A percentile compares a stretch with the other conserved stretches of the same genome.
phyloP scores from a whole-genome alignment of 1,140 invertebrate species.

The Berghia stephanieae region DNA sequence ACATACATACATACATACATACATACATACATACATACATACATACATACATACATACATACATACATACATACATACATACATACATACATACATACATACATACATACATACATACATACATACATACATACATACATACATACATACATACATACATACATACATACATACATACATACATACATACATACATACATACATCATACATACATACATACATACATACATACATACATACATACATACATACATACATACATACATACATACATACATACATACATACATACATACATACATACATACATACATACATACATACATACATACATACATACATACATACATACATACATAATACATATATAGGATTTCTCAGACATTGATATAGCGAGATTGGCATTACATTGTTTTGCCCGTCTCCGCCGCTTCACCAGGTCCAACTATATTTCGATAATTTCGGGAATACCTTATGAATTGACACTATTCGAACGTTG shows the following conservation, averaged over 20 bases:
- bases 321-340: not conserved
- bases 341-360: not conserved
- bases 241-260: not conserved
- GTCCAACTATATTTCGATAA: too few relatives aligned
- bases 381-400: too few relatives aligned
- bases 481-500: too few relatives aligned
- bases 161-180: slow-evolving; percentile 9
- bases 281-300: not conserved
- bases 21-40: slow-evolving; percentile 9
- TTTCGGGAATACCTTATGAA: too few relatives aligned
- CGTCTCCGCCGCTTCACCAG: too few relatives aligned
- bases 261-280: not conserved
- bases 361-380: too few relatives aligned
- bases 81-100: slow-evolving; percentile 9
- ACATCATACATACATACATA: not conserved
- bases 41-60: not conserved
- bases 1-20: too few relatives aligned
- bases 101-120: slow-evolving; percentile 3
- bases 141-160: too few relatives aligned
- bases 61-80: not conserved
- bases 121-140: not conserved
- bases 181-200: too few relatives aligned
- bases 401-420: too few relatives aligned
- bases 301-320: not conserved
- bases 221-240: too few relatives aligned